Percentiles rank a stretch among this genome's conserved stretches.
Evolutionary conservation across 2,113 vertebrate genomes (phyloP).

Genomic region (Zosterops lateralis): DNA sequence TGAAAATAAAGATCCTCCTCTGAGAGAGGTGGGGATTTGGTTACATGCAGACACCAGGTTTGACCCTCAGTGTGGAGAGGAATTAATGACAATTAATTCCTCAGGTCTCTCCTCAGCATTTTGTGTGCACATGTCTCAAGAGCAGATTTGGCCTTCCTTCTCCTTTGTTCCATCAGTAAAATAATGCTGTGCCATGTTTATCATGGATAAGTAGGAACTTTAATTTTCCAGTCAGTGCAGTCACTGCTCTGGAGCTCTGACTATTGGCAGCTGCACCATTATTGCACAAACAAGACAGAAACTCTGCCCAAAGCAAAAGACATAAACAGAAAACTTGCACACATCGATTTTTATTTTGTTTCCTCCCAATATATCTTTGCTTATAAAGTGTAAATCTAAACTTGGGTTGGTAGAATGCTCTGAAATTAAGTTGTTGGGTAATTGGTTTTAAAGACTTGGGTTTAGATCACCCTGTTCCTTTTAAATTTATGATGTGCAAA

Average conservation of each 20-base stretch:
- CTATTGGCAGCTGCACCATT: background rate
- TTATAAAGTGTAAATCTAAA: background rate
- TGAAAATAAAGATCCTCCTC: background rate
- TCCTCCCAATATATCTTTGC: too few relatives aligned
- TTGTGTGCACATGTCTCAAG: background rate
- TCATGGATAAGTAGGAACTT: background rate
- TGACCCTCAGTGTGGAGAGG: background rate
- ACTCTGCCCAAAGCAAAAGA: background rate
- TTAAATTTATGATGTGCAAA: background rate
- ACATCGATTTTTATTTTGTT: background rate
- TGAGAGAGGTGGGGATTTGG: background rate
- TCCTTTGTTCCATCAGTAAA: background rate
- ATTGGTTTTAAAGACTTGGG: background rate
- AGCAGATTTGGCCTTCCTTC: background rate
- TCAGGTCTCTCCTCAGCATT: background rate
- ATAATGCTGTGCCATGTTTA: background rate
- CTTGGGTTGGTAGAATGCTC: background rate
- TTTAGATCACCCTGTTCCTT: background rate
- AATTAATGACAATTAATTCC: background rate
- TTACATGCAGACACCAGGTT: background rate
- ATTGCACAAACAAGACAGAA: background rate
- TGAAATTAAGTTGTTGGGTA: background rate
- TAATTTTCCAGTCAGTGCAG: background rate
- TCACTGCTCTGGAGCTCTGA: background rate
- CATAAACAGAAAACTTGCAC: background rate